phyloP scores from a whole-genome alignment of 2,113 vertebrate genomes.

The Phylloscopus trochilus region DNA sequence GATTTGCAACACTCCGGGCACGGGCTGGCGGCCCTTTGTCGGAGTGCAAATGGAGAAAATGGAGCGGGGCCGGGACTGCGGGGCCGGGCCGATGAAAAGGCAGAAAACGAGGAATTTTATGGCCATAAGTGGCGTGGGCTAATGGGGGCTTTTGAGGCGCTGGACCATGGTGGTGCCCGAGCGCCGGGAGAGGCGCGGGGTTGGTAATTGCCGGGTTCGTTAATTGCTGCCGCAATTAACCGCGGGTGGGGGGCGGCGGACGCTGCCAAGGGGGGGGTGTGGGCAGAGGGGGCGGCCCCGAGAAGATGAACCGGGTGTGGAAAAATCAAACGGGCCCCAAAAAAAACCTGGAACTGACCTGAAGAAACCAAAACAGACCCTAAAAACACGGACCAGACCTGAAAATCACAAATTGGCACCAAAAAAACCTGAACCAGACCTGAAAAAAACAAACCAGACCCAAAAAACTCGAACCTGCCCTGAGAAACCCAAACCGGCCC shows the following conservation, averaged over 20 bases:
- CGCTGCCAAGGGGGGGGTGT: too few relatives aligned
- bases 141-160: background rate
- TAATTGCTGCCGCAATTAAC: background rate
- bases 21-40: background rate
- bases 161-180: background rate
- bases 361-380: accelerated
- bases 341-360: too few relatives aligned
- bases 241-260: too few relatives aligned
- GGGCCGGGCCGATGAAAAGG: background rate
- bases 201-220: background rate
- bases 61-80: too few relatives aligned
- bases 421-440: too few relatives aligned
- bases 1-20: constrained; percentile 3
- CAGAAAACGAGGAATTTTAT: constrained; percentile 2
- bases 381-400: too few relatives aligned
- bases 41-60: background rate
- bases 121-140: background rate
- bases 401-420: too few relatives aligned
- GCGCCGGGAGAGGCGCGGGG: background rate
- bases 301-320: accelerated
- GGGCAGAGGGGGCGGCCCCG: too few relatives aligned
- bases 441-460: too few relatives aligned
- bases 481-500: too few relatives aligned
- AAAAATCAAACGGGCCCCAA: accelerated
- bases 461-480: too few relatives aligned